Percentiles rank a stretch among this genome's conserved stretches.
These are phyloP conservation scores for Ferdinandea cuprea DNA, from an alignment of 2,888 invertebrate genomes.

Conservation along the genomic window DNA sequence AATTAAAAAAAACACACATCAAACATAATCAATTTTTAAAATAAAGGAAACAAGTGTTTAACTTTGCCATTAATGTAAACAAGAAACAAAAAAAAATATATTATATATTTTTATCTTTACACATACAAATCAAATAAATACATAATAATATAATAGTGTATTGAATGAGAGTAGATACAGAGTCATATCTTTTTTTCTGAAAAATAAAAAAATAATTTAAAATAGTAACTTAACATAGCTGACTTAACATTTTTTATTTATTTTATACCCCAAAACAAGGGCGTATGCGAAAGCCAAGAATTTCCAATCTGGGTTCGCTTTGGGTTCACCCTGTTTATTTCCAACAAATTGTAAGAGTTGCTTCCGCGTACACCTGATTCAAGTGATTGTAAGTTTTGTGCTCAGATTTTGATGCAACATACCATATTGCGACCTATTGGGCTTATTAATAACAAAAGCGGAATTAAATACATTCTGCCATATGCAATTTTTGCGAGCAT, in stretches of 20 bases:
- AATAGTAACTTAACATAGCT: conserved; percentile 55
- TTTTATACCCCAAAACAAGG: conserved; percentile 16
- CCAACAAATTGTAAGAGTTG: no score
- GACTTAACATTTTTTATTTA: conserved; percentile 24
- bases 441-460: no score
- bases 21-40: conserved; percentile 53
- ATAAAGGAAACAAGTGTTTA: conserved; percentile 32
- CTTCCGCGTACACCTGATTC: no score
- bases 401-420: no score
- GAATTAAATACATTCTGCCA: no score
- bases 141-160: conserved; percentile 32
- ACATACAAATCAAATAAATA: conserved; percentile 13
- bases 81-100: conserved; percentile 30
- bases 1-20: conserved; percentile 33
- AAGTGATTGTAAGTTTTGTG: no score
- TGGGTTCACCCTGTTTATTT: no score
- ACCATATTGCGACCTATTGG: no score
- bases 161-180: conserved; percentile 57
- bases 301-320: not conserved
- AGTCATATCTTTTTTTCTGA: conserved; percentile 50
- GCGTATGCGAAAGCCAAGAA: conserved; percentile 30
- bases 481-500: no score
- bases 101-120: conserved; percentile 59
- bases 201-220: conserved; percentile 44
- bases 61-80: conserved; percentile 62